Evolutionary conservation across 2,888 invertebrate species (phyloP), one percentile per base, ranked within the genome.

Genomic region (Lasioglossum zephyrum): DNA sequence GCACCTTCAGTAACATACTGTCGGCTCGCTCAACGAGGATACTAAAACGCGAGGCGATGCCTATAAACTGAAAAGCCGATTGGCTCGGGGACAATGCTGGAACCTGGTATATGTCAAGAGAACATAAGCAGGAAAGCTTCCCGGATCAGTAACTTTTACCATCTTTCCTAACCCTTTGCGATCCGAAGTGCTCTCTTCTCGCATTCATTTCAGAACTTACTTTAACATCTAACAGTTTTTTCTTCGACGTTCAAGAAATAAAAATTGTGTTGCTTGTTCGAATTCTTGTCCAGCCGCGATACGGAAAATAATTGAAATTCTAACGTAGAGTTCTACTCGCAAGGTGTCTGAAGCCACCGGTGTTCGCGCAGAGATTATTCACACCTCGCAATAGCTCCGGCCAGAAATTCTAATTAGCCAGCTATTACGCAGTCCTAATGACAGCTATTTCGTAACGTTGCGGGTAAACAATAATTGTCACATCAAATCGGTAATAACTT

Each of bases 391-490:
- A 11, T 57, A 69, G 41, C 26, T 36, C 2, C 31, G 53, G 8
- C 57, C 73, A 57, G 44, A 57, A 77, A 78, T 63, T 70, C n/a
- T 36, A n/a, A 26, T n/a, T 39, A 73, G 26, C 18, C 36, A 22
- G 44, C 41, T 36, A 39, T 73, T 39, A 57, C 57, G 5, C 47
- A n/a, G 16, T 39, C 44, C 2, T 69, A 60, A 36, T 39, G n/a
- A 31, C 44, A 60, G 49, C 77, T 39, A 60, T 74, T 78, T 41
- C 47, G 39, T n/a, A 31, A 26, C 49, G 26, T n/a, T 57, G 9
- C 44, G 39, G 70, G 36, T 74, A 82, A 81, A 82, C 78, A 78
- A 78, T 75, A 75, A 78, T 73, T 47, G 69, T 78, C 74, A 16
- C n/a, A 26, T 75, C 72, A 49, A 78, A 75, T 78, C 74, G 63